Evolutionary conservation across 2,797 vertebrate species (phyloP).

Genomic region (Telmatherina bonti): DNA sequence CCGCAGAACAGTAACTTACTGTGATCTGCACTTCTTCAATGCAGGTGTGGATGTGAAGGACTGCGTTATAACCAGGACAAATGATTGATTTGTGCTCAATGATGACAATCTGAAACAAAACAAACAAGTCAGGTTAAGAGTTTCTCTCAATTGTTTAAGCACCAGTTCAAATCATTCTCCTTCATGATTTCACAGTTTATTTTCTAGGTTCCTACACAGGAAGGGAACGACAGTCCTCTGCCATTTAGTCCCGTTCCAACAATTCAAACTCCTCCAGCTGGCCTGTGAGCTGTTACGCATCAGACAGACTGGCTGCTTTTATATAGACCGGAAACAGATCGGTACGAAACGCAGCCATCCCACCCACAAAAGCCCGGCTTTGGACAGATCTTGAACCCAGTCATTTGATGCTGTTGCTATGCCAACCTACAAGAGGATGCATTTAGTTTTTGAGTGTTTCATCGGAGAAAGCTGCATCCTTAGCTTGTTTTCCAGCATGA

Average conservation of each 20-base stretch:
- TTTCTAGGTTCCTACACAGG: not conserved
- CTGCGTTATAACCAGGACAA: constrained; percentile 98
- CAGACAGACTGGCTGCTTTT: not conserved
- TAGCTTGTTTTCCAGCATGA: not conserved
- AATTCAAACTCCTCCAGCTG: not conserved
- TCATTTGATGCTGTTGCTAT: constrained; percentile 22
- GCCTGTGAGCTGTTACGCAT: not conserved
- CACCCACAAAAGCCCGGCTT: constrained; percentile 8
- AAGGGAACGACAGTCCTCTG: too few species aligned
- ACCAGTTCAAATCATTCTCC: not conserved
- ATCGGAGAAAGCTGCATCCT: not conserved
- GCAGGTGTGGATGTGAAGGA: constrained; percentile 98
- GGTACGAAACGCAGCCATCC: not conserved
- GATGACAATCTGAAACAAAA: constrained; percentile 92
- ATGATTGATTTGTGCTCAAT: constrained; percentile 99
- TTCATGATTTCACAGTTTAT: too few species aligned
- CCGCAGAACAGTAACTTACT: constrained; percentile 80
- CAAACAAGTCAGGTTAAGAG: not conserved
- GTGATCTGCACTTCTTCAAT: constrained; percentile 99
- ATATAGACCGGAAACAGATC: not conserved
- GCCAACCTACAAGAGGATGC: constrained; percentile 27
- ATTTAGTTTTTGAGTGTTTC: constrained; percentile 1
- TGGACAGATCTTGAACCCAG: not conserved
- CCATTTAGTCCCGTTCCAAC: not conserved
- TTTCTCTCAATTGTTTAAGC: not conserved